Evolutionary conservation across 2,113 vertebrate species (phyloP).

Genomic region (Bos indicus): DNA sequence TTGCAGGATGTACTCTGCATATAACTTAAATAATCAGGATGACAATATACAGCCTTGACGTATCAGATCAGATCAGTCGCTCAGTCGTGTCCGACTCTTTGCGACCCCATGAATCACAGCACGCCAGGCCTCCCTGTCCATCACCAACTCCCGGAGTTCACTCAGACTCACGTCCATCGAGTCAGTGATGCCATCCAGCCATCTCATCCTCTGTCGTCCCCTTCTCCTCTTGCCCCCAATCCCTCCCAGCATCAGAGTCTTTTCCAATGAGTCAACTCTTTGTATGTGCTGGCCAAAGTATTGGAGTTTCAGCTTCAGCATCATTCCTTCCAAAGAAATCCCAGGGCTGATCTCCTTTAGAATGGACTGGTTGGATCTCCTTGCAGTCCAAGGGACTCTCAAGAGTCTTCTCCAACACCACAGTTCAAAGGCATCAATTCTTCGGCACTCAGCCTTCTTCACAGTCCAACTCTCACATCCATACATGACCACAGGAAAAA

Average conservation of each 20-base stretch:
- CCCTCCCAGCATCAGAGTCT: too few species aligned
- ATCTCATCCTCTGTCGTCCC: too few species aligned
- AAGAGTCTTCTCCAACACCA: background rate
- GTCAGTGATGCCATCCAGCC: too few species aligned
- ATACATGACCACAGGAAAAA: background rate
- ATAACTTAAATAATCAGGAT: background rate
- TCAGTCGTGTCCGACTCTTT: too few species aligned
- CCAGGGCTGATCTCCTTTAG: background rate
- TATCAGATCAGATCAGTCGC: background rate
- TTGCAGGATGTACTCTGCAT: background rate
- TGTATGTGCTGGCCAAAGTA: background rate
- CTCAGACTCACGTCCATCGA: too few species aligned
- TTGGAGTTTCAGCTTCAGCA: background rate
- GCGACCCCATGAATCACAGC: too few species aligned
- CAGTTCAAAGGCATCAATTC: background rate
- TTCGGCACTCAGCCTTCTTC: background rate
- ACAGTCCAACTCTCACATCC: background rate
- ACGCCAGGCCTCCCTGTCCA: too few species aligned
- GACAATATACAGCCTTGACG: background rate
- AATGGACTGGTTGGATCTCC: background rate
- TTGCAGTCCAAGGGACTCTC: background rate
- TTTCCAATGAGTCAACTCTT: too few species aligned
- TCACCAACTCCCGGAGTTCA: too few species aligned
- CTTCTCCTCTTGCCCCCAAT: too few species aligned
- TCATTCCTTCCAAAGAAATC: background rate